Conservation (phyloP, 2,888 invertebrate genomes). For the Spilosoma lubricipeda region DNA sequence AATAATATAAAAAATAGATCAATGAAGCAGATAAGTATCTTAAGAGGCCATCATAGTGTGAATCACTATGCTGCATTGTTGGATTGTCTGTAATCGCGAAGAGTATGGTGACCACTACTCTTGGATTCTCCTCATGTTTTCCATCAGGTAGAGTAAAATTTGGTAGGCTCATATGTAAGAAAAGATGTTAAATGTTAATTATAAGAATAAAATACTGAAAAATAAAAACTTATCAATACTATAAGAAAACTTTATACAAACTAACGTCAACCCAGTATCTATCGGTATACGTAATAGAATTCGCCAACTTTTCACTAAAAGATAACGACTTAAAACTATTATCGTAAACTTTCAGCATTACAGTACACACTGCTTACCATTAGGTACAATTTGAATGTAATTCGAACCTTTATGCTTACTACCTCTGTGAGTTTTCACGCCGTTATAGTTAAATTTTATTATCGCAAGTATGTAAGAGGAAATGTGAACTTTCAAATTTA, state of each 20-base stretch:
- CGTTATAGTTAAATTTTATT: slow-evolving; percentile 18
- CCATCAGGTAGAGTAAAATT: no score
- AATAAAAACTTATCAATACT: no score
- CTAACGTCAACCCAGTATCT: not conserved
- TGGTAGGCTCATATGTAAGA: no score
- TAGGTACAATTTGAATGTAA: slow-evolving; percentile 41
- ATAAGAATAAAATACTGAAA: no score
- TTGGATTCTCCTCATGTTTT: no score
- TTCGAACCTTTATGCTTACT: slow-evolving; percentile 43
- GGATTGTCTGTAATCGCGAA: no score
- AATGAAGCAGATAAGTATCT: no score
- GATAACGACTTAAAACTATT: slow-evolving; percentile 53
- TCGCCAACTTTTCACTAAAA: slow-evolving; percentile 40
- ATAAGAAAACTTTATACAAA: not conserved
- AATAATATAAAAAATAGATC: no score
- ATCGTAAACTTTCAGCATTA: slow-evolving; percentile 61
- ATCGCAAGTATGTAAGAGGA: not conserved
- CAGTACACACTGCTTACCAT: slow-evolving; percentile 22
- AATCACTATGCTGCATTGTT: no score
- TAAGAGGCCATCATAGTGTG: no score
- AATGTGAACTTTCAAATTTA: not conserved
- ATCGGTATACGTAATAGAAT: slow-evolving; percentile 43
- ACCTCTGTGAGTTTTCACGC: slow-evolving; percentile 26
- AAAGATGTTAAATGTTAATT: no score
- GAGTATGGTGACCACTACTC: no score